Base-by-base conservation (phyloP, 2,888 invertebrate genomes). In the Microctonus hyperodae region DNA sequence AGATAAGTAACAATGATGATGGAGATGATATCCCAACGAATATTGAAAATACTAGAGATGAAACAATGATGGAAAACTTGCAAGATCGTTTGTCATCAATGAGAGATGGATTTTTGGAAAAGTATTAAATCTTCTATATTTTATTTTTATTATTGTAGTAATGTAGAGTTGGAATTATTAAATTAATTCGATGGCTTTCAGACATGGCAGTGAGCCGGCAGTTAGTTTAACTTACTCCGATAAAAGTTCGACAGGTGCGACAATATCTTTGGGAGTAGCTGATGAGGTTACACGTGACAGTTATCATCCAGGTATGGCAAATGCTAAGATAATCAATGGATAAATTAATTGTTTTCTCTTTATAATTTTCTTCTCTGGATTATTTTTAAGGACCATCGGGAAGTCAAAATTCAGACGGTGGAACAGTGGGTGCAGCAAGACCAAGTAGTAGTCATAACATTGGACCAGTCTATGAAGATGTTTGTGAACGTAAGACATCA, bases 211-310 rank as follows among this genome's bases (percentile, higher is more conserved):
- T 51, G 89, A 90, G 78, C 90, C 90, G 7, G 88, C 90, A 58
- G 88, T 90, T 55, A 87, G 86, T 78, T 81, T 89, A 65, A 86
- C 86, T 63, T 90, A 89, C 78, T 88, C 88, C 16, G 87, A 88
- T 74, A 88, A 89, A 79, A 88, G 90, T 74, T 88, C 89, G 0
- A 88, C 88, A 0, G 88, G 87, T 72, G 89, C 89, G 33, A 88
- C 88, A 2, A 88, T 88, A 72, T 87, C 86, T 64, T 79, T 88
- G 71, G 84, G 86, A 23, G 86, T 87, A 31, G 86, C 84, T 11
- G 84, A 86, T 71, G 84, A 84, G 79, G 75, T 84, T 50, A 83
- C 81, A 55, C 79, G 83, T 22, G 80, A 81, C 59, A 78, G 73
- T 74, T 81, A 81, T 75, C 79, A 78, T 70, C 73, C 82, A 70